Conservation (phyloP, 2,113 vertebrate species). For the Rutilus rutilus region DNA sequence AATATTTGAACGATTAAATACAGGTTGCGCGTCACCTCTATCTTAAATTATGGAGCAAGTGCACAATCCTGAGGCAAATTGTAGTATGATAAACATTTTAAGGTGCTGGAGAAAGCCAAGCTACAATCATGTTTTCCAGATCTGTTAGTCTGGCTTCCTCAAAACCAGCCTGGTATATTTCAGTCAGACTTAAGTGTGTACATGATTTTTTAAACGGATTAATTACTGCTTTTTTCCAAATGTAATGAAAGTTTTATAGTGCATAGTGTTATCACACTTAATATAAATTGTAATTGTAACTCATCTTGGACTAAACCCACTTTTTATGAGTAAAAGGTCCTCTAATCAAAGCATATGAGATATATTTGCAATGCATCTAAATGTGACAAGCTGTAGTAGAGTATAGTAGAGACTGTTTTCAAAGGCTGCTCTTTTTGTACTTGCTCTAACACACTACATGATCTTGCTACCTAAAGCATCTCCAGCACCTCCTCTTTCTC, state of each 20-base stretch:
- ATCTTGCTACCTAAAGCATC: slow-evolving; percentile 10
- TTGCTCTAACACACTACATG: neutral
- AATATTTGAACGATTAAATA: neutral
- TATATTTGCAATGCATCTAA: neutral
- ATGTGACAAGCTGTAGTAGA: neutral
- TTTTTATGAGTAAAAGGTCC: neutral
- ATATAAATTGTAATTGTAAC: neutral
- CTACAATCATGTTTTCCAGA: neutral
- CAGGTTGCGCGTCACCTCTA: neutral
- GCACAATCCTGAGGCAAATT: neutral
- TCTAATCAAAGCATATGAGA: neutral
- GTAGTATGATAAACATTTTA: neutral
- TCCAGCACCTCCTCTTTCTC: slow-evolving; percentile 3
- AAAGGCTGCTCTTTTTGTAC: neutral
- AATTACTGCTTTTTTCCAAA: neutral
- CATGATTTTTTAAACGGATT: neutral
- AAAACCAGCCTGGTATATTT: neutral
- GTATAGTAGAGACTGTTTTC: neutral
- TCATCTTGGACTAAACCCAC: neutral
- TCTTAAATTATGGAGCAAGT: neutral
- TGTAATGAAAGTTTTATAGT: neutral
- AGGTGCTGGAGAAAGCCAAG: neutral
- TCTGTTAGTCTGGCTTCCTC: neutral
- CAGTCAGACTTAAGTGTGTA: neutral
- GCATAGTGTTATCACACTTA: neutral